Evolutionary conservation across 2,797 vertebrate species (phyloP).

Genomic region (Bufotes viridis): DNA sequence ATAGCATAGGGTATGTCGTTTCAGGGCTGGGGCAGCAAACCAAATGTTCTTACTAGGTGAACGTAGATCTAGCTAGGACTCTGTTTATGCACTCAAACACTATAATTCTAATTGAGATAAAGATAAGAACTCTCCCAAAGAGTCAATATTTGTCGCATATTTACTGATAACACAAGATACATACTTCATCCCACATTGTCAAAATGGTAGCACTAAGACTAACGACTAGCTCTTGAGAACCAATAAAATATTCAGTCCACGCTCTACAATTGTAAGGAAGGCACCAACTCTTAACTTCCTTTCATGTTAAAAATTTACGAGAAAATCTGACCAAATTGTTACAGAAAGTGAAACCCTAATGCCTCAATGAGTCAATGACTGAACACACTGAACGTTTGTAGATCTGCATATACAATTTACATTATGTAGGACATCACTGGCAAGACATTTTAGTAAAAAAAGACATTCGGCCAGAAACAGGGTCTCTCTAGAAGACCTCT

Average conservation of each 20-base stretch:
- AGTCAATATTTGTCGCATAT: background rate
- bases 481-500: too few species aligned
- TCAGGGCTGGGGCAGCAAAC: too few species aligned
- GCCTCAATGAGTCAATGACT: background rate
- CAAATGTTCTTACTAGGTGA: too few species aligned
- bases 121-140: background rate
- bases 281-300: background rate
- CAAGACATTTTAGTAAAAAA: too few species aligned
- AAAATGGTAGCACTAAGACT: background rate
- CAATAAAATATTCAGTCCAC: background rate
- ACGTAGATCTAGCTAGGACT: too few species aligned
- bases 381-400: background rate
- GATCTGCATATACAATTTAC: too few species aligned
- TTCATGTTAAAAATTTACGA: background rate
- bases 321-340: background rate
- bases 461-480: too few species aligned
- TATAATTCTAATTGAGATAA: background rate
- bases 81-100: too few species aligned
- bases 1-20: too few species aligned
- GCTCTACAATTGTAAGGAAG: background rate
- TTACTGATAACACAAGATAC: too few species aligned
- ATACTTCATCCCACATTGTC: background rate
- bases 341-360: background rate
- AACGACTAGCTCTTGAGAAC: background rate
- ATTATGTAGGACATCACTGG: too few species aligned